A percentile compares a stretch with the other conserved stretches of the same genome.
These are phyloP conservation scores for Rhadina sibilatrix DNA, from an alignment of 2,113 vertebrate genomes.

Conservation along the genomic window DNA sequence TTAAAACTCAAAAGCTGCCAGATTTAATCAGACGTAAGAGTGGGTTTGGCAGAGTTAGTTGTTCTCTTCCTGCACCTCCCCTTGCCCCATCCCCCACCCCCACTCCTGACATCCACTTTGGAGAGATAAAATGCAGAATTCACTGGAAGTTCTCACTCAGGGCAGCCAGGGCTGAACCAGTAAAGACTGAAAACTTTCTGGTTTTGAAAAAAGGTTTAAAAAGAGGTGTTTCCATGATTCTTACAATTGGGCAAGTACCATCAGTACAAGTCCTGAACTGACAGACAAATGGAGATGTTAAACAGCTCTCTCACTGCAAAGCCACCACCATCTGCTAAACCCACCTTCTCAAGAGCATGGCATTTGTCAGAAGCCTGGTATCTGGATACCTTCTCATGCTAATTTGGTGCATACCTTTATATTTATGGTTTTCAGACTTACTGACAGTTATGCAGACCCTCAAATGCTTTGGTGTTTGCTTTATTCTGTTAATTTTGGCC, in stretches of 20 bases:
- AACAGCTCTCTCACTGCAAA: neutral
- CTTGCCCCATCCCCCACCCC: neutral
- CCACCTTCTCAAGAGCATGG: neutral
- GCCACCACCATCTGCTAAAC: neutral
- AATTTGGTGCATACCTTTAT: neutral
- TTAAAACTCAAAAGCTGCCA: neutral
- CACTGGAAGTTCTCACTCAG: neutral
- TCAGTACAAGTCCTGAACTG: neutral
- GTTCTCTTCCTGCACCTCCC: neutral
- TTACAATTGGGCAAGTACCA: neutral
- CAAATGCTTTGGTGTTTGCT: neutral
- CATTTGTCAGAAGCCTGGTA: neutral
- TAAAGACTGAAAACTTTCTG: neutral
- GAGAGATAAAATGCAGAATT: neutral
- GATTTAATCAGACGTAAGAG: neutral
- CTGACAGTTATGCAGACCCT: neutral
- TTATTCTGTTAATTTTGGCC: slow-evolving; percentile 12
- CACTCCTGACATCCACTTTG: neutral
- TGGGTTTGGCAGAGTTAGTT: neutral
- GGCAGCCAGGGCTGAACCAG: neutral
- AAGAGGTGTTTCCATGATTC: neutral
- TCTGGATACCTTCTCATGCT: neutral
- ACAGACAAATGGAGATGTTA: neutral
- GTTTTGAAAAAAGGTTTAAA: neutral
- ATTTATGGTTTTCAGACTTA: neutral